Base-by-base conservation (phyloP, 1,140 invertebrate genomes). In the Aphaenogaster floridana region DNA sequence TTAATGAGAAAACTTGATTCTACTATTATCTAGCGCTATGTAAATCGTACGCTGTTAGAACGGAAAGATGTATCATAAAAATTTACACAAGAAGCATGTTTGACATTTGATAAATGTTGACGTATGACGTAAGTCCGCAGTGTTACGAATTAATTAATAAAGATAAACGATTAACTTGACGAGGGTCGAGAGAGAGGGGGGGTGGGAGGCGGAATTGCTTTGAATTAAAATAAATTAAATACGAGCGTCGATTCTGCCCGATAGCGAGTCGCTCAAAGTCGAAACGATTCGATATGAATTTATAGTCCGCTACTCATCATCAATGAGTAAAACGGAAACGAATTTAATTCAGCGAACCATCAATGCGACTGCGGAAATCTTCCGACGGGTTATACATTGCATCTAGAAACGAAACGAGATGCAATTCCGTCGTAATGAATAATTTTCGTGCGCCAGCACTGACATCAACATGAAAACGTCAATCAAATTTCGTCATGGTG, bases 141-240 rank as follows among this genome's bases (percentile, higher is more conserved):
- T 13, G 3, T 21, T 81, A 21, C 28, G 6, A 36, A 7, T 72
- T 83, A 72, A 72, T 83, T 59, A 83, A 72, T 59, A 71, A 28
- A 74, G 52, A 74, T 72, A 48, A 45, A 17, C 28, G 80, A 61
- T 83, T 74, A 34, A 69, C 13, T 39, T 13, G 13, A 59, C 15
- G 21, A 63, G 13, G 28, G 28, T 28, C 21, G 9, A 50, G 21
- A 48, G 9, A 48, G 6, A 15, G 2, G n/a, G 0, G 0, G 9
- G 3, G 42, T 11, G 8, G 6, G 3, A 2, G 13, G 36, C n/a
- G 13, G 3, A 28, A 42, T 11, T 13, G 61, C 8, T 52, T 54
- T 66, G 21, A 52, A 80, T 68, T 54, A 71, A 81, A 81, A 54
- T 45, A 81, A 28, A 57, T 80, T 52, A 68, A 80, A 54, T 69